Evolutionary conservation across 2,797 vertebrate genomes (phyloP).

Genomic region (Schizothorax lantsangensis): DNA sequence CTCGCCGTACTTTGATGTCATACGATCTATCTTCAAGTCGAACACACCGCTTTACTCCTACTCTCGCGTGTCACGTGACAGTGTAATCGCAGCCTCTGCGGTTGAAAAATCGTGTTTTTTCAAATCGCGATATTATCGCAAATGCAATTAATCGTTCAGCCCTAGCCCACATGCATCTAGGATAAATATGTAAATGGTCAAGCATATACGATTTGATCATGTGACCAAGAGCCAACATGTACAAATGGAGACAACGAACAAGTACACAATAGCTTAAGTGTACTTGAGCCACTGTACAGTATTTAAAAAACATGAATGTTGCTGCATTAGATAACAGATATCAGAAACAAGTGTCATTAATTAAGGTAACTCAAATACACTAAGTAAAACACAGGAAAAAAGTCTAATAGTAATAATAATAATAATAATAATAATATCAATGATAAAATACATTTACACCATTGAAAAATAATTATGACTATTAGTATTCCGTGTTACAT

Average conservation of each 20-base stretch:
- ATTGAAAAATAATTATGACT: neutral
- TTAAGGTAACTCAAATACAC: neutral
- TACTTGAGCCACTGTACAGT: neutral
- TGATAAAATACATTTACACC: neutral
- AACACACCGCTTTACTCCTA: too few species aligned
- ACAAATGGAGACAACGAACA: neutral
- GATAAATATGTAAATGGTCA: neutral
- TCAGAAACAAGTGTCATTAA: neutral
- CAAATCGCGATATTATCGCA: too few species aligned
- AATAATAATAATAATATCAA: neutral
- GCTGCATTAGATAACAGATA: neutral
- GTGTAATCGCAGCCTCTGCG: too few species aligned
- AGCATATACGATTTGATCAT: neutral
- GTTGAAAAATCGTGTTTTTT: too few species aligned
- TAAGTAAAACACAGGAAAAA: neutral
- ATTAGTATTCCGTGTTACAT: neutral
- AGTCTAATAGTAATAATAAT: too few species aligned
- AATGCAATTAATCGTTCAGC: too few species aligned
- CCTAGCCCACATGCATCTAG: neutral
- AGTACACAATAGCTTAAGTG: neutral
- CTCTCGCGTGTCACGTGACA: too few species aligned
- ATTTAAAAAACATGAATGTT: neutral
- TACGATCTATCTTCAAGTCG: too few species aligned
- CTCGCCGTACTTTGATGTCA: too few species aligned
- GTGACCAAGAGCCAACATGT: neutral